These are phyloP conservation scores for Manacus vitellinus DNA, from an alignment of 2,113 vertebrate genomes.

Conservation along the genomic window DNA sequence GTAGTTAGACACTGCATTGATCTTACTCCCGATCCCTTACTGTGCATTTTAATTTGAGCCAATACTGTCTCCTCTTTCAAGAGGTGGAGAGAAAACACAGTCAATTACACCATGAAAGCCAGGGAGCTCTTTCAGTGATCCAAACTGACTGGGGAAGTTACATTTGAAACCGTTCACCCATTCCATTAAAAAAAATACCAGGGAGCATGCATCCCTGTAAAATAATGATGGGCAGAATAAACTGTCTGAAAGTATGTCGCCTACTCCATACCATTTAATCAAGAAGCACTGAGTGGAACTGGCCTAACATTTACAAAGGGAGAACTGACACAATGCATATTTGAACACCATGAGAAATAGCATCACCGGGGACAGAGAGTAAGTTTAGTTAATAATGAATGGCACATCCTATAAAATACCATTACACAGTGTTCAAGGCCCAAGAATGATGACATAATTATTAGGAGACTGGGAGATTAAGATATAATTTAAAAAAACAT, in stretches of 20 bases:
- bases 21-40: not conserved
- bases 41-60: constrained; percentile 36
- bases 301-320: constrained; percentile 70
- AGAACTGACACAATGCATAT: constrained; percentile 77
- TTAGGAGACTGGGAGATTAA: constrained; percentile 84
- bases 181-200: constrained; percentile 56
- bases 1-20: constrained; percentile 26
- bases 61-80: constrained; percentile 28
- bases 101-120: constrained; percentile 43
- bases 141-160: constrained; percentile 46
- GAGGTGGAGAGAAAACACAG: constrained; percentile 34
- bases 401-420: constrained; percentile 82
- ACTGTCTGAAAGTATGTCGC: constrained; percentile 33
- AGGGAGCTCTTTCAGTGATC: not conserved
- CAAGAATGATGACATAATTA: constrained; percentile 87
- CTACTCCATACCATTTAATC: constrained; percentile 57
- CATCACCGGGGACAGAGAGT: constrained; percentile 73
- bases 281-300: constrained; percentile 55
- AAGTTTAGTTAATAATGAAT: constrained; percentile 83
- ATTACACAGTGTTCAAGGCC: constrained; percentile 78
- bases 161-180: constrained; percentile 35
- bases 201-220: constrained; percentile 11
- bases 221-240: constrained; percentile 69
- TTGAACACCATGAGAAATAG: constrained; percentile 76
- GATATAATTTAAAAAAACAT: constrained; percentile 85